Percentiles rank a stretch among this genome's conserved stretches.
These are phyloP conservation scores for Hermatobates lingyangjiaoensis DNA, from an alignment of 1,140 invertebrate species.

Conservation along the genomic window DNA sequence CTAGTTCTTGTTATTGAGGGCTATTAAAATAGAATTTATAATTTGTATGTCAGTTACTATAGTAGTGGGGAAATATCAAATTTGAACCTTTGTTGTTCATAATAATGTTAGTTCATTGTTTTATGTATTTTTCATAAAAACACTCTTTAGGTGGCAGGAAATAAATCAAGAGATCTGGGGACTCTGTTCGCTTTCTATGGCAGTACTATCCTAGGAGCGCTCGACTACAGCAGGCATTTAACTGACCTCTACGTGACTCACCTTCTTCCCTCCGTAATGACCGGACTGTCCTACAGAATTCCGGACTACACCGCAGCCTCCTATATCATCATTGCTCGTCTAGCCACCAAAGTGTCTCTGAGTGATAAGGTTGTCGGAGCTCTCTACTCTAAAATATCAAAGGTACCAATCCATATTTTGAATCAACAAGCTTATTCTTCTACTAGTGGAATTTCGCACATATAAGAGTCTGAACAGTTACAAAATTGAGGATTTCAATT, in stretches of 20 bases:
- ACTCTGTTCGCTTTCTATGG: conserved; percentile 61
- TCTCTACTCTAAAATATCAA: conserved; percentile 38
- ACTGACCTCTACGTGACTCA: conserved; percentile 46
- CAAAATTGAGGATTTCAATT: too few species aligned
- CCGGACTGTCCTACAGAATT: conserved; percentile 42
- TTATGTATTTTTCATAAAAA: neutral
- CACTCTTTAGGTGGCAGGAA: conserved; percentile 24
- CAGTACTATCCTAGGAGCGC: conserved; percentile 47
- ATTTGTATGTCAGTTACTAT: too few species aligned
- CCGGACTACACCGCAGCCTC: conserved; percentile 48
- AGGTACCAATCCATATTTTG: conserved; percentile 20
- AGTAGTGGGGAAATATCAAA: too few species aligned
- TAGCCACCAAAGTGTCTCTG: conserved; percentile 42
- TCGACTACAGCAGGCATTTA: conserved; percentile 24
- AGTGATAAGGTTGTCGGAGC: conserved; percentile 36
- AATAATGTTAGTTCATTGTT: too few species aligned
- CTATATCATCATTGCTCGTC: conserved; percentile 39
- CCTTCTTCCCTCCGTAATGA: conserved; percentile 45
- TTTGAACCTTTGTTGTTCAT: too few species aligned
- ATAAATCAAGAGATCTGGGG: conserved; percentile 36
- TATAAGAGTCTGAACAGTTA: too few species aligned
- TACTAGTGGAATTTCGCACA: too few species aligned
- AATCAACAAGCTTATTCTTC: too few species aligned
- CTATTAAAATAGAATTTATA: too few species aligned
- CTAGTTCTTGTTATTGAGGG: too few species aligned